Percentiles rank a stretch among this genome's conserved stretches.
phyloP scores from a whole-genome alignment of 2,797 vertebrate species.

The Smutsia gigantea region DNA sequence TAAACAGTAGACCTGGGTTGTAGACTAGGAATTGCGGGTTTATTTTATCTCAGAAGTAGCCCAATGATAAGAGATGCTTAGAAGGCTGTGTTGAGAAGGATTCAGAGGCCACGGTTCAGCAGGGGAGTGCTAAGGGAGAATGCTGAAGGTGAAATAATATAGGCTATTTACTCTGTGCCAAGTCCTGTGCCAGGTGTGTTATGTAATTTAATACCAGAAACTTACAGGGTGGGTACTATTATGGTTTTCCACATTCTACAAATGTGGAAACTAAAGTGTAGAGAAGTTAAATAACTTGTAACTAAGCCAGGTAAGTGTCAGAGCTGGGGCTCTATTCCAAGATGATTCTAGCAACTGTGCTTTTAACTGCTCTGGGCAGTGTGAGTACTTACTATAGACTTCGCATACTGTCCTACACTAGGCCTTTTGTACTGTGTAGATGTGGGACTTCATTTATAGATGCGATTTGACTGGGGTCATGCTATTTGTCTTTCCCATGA shows the following conservation, averaged over 20 bases:
- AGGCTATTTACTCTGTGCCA: neutral
- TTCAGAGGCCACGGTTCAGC: constrained; percentile 15
- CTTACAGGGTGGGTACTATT: neutral
- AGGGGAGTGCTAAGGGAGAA: neutral
- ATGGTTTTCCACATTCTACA: neutral
- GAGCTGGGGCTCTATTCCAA: neutral
- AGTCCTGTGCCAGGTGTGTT: neutral
- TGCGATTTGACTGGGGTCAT: neutral
- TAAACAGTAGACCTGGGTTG: neutral
- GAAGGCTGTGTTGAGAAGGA: neutral
- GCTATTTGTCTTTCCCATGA: neutral
- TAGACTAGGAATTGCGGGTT: constrained; percentile 8
- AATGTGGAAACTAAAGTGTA: constrained; percentile 13
- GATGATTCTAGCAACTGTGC: neutral
- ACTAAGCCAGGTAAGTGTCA: neutral
- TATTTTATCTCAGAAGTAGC: constrained; percentile 37
- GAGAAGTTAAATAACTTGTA: constrained; percentile 48
- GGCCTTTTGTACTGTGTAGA: neutral
- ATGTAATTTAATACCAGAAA: constrained; percentile 4
- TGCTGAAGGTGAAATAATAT: neutral
- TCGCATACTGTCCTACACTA: neutral
- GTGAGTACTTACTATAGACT: neutral
- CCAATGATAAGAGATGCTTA: neutral
- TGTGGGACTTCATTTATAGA: neutral
- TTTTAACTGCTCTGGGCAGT: neutral